These are phyloP conservation scores for Phania funesta DNA, from an alignment of 2,888 invertebrate species.

Conservation along the genomic window DNA sequence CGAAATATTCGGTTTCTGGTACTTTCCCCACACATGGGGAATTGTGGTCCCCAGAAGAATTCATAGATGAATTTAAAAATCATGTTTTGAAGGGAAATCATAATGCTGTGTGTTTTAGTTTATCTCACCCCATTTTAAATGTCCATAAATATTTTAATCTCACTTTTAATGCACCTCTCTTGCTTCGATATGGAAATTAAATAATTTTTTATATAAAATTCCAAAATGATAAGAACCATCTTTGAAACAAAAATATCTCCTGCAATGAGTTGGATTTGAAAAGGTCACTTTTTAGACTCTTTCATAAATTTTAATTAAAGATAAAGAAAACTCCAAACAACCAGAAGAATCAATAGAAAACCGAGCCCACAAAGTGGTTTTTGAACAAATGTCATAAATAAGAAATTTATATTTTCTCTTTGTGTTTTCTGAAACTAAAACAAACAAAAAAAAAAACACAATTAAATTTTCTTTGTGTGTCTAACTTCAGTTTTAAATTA, in stretches of 20 bases:
- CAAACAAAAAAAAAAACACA: neutral
- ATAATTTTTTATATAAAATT: no score
- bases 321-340: neutral
- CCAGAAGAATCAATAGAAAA: neutral
- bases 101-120: no score
- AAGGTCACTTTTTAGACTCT: neutral
- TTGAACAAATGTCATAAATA: slow-evolving; percentile 22
- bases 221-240: no score
- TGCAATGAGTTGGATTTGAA: neutral
- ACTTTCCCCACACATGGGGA: no score
- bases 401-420: neutral
- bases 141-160: no score
- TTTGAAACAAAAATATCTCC: neutral
- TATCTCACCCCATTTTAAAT: no score
- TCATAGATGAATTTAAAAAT: no score
- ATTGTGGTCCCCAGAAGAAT: no score
- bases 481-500: neutral
- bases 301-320: slow-evolving; percentile 40
- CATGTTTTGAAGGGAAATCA: no score
- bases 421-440: neutral
- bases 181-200: no score
- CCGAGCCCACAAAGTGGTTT: neutral
- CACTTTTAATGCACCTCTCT: no score
- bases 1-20: no score
- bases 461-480: neutral